A percentile compares a stretch with the other conserved stretches of the same genome.
phyloP scores from a whole-genome alignment of 2,888 invertebrate genomes.

The Beris chalybata region DNA sequence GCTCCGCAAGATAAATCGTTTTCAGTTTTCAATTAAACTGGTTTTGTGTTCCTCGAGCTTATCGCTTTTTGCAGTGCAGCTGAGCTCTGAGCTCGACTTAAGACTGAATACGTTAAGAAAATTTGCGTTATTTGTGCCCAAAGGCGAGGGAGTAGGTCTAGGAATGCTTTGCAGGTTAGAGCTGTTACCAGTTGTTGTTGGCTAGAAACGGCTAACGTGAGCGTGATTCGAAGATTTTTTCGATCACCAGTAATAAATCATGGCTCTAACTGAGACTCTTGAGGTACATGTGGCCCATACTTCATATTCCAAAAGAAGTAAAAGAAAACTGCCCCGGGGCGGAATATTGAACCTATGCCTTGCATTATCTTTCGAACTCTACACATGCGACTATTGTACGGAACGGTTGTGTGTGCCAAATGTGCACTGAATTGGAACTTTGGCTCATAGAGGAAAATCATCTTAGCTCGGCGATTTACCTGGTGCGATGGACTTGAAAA shows the following conservation, averaged over 20 bases:
- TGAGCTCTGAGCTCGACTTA: constrained; percentile 8
- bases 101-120: constrained; percentile 17
- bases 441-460: not conserved
- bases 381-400: not conserved
- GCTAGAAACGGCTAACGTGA: constrained; percentile 12
- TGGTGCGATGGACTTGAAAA: constrained; percentile 10
- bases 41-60: too few relatives aligned
- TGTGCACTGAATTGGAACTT: constrained; percentile 21
- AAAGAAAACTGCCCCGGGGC: constrained; percentile 8
- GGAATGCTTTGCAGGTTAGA: constrained; percentile 21
- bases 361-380: constrained; percentile 8
- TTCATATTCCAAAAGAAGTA: not conserved
- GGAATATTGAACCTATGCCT: constrained; percentile 10
- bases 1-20: too few relatives aligned
- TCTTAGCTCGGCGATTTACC: not conserved
- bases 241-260: constrained; percentile 8
- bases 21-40: too few relatives aligned
- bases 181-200: not conserved
- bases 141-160: constrained; percentile 23
- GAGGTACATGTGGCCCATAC: constrained; percentile 1
- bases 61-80: not conserved
- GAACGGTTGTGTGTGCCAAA: not conserved
- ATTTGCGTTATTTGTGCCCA: constrained; percentile 22
- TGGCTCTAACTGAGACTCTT: constrained; percentile 10
- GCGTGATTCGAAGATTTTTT: constrained; percentile 15